phyloP scores from a whole-genome alignment of 1,140 invertebrate genomes.

The Drosophila aff. region DNA sequence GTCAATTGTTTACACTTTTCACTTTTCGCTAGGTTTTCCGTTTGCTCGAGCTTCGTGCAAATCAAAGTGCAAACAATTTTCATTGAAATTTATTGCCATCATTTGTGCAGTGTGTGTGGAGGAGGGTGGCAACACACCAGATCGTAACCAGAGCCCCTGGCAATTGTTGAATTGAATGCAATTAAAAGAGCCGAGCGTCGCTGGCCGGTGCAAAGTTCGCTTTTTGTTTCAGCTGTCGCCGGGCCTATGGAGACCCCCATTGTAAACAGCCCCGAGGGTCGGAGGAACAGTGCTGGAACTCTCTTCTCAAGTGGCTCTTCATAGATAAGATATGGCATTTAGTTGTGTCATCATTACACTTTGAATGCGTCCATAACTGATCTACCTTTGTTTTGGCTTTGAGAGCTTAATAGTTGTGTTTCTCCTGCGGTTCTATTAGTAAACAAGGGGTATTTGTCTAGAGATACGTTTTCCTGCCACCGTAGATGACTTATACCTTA shows the following conservation, averaged over 20 bases:
- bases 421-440: background rate
- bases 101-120: conserved; percentile 39
- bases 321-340: conserved; percentile 25
- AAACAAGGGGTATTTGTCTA: background rate
- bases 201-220: conserved; percentile 51
- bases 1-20: conserved; percentile 52
- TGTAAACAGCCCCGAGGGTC: background rate
- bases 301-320: background rate
- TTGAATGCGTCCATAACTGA: background rate
- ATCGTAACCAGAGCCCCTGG: conserved; percentile 31
- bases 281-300: background rate
- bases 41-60: conserved; percentile 13
- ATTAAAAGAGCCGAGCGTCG: conserved; percentile 58
- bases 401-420: background rate
- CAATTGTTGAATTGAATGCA: conserved; percentile 66
- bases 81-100: conserved; percentile 73
- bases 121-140: conserved; percentile 4
- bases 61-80: conserved; percentile 72
- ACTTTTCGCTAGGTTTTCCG: conserved; percentile 33
- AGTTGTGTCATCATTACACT: conserved; percentile 22
- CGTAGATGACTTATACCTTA: no score
- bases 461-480: background rate
- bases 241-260: background rate
- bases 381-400: background rate
- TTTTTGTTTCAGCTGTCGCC: conserved; percentile 13